A percentile compares a stretch with the other conserved stretches of the same genome.
Conservation (phyloP, 2,888 invertebrate species). For the Sclerodermus sp. region DNA sequence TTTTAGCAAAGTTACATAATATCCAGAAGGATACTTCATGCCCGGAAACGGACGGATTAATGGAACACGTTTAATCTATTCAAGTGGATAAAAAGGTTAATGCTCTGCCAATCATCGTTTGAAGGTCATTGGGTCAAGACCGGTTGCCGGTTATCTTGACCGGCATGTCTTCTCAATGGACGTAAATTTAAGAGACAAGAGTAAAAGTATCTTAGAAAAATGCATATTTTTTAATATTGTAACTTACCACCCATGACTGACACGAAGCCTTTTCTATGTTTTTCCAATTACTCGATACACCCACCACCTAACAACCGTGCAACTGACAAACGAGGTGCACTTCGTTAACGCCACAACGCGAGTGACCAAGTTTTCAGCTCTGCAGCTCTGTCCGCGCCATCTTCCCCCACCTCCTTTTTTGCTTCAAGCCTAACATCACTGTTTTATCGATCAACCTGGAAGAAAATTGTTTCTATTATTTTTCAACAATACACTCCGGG, state of each 20-base stretch:
- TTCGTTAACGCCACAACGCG: constrained; percentile 41
- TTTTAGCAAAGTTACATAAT: no score
- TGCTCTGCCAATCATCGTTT: constrained; percentile 16
- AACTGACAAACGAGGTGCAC: constrained; percentile 35
- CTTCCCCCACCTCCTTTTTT: background rate
- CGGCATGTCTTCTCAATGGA: constrained; percentile 17
- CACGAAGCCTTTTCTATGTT: constrained; percentile 7
- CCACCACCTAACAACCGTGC: constrained; percentile 33
- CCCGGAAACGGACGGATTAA: no score
- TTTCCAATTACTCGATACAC: constrained; percentile 22
- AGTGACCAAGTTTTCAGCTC: constrained; percentile 29
- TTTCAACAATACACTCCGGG: no score
- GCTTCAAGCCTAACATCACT: no score
- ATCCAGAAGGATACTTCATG: no score
- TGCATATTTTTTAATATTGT: background rate
- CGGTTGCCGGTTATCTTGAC: constrained; percentile 36
- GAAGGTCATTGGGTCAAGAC: constrained; percentile 52
- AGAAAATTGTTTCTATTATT: no score
- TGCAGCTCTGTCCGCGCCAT: background rate
- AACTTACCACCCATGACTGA: constrained; percentile 49
- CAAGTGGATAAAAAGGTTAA: constrained; percentile 11
- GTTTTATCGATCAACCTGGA: no score
- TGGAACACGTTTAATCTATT: no score
- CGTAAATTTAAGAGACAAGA: constrained; percentile 4
- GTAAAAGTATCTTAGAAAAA: background rate